phyloP scores from a whole-genome alignment of 2,113 vertebrate genomes.

The Dissostichus mawsoni region DNA sequence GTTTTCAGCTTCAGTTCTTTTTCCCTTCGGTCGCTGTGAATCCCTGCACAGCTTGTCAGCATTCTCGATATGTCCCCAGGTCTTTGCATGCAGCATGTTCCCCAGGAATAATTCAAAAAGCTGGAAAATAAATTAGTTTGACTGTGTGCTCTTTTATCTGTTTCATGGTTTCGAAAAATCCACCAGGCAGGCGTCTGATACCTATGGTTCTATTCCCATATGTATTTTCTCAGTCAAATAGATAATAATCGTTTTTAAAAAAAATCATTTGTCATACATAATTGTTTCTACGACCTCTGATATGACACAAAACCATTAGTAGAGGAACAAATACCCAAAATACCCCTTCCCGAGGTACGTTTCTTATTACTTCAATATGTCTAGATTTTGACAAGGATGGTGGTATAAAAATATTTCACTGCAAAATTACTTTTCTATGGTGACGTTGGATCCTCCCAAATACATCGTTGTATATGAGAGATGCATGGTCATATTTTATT shows the following conservation, averaged over 20 bases:
- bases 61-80: conserved; percentile 48
- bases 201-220: conserved; percentile 2
- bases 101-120: conserved; percentile 52
- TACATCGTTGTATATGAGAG: not conserved
- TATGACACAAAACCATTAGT: too few species aligned
- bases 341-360: too few species aligned
- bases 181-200: conserved; percentile 18
- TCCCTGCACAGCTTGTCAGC: conserved; percentile 65
- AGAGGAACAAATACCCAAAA: too few species aligned
- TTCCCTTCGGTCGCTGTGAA: conserved; percentile 5
- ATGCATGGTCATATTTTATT: conserved; percentile 28
- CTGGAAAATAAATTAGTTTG: conserved; percentile 63
- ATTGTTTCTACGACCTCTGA: conserved; percentile 43
- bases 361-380: too few species aligned
- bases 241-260: not conserved
- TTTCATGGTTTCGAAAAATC: conserved; percentile 31
- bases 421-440: too few species aligned
- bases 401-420: too few species aligned
- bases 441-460: not conserved
- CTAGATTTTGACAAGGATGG: too few species aligned
- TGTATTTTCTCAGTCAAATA: conserved; percentile 48
- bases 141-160: conserved; percentile 30
- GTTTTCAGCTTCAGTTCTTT: conserved; percentile 36
- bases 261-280: conserved; percentile 52
- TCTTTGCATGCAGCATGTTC: conserved; percentile 49